Conservation (phyloP, 2,888 invertebrate species). For the Chaetogeoica ovagalla region DNA sequence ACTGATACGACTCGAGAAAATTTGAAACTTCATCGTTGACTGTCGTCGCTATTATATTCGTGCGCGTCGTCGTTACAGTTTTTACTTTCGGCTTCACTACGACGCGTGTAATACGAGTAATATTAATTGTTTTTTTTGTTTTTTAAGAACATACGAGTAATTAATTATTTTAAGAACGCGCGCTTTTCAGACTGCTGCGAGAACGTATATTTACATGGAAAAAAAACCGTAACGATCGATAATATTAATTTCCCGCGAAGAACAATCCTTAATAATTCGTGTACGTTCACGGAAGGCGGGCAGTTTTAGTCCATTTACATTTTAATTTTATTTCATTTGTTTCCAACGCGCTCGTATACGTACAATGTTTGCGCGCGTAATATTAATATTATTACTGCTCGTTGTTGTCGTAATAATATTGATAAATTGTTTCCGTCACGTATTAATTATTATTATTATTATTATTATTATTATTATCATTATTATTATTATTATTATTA, state of each 20-base stretch:
- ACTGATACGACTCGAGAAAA: slow-evolving; percentile 11
- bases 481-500: no score
- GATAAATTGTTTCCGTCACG: background rate
- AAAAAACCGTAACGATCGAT: background rate
- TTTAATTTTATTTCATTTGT: slow-evolving; percentile 10
- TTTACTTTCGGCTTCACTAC: background rate
- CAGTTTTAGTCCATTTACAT: background rate
- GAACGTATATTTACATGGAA: background rate
- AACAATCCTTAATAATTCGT: background rate
- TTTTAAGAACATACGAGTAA: background rate
- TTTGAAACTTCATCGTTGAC: background rate
- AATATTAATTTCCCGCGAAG: background rate
- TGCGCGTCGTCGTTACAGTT: background rate
- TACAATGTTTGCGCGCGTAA: background rate
- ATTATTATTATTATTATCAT: no score
- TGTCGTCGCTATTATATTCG: background rate
- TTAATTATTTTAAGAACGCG: background rate
- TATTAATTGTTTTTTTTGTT: no score
- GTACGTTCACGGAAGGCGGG: background rate
- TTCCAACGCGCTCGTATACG: background rate
- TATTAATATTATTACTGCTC: background rate
- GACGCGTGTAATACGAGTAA: background rate
- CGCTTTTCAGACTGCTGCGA: background rate
- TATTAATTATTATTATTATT: no score
- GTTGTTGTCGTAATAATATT: background rate